Base-by-base conservation (phyloP, 2,113 vertebrate species). In the Paraplagusia blochii region DNA sequence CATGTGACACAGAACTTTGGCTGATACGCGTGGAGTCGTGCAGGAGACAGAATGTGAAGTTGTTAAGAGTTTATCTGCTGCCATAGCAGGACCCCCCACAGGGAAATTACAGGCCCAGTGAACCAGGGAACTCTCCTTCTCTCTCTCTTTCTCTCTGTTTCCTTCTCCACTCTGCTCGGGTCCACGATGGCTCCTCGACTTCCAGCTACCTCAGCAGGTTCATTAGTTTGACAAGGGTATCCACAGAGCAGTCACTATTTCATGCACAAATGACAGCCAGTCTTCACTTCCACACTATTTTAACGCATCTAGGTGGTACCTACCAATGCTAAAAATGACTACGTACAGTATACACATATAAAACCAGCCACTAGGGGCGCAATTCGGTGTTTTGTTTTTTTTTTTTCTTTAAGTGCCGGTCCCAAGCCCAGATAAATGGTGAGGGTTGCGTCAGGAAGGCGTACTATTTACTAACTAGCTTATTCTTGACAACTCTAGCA, bases 101-200 rank as follows among this genome's bases (percentile, higher is more conserved):
- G 80, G 86, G 84, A 88, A 88, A 86, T 86, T 79, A 84, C 65
- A 69, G 67, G 59, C 66, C 73, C 76, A 70, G 66, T 78, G 76
- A 86, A 83, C 79, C 81, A 69, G 53, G 57, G 76, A 77, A 77
- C 45, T 66, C 75, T 79, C 66, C 50, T 42, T 40, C 75, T 58
- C 65, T 76, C 36, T 38, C 36, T 40, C 38, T 40, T 11, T 40
- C 10, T 40, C 13, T 11, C 38, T 29, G 22, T 29, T 29, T 29
- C 22, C 22, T 4, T n/a, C 13, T 29, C 22, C 17, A 75, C 62
- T 80, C 59, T 55, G 47, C 74, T 55, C 51, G 51, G 52, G 74
- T 72, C 67, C 60, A 69, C 73, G 74, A 55, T 43, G 57, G 66
- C 63, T 66, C 64, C 66, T 76, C 55, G 51, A 76, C 79, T 64